A percentile compares a stretch with the other conserved stretches of the same genome.
These are phyloP conservation scores for Perca flavescens DNA, from an alignment of 2,113 vertebrate species.

Conservation along the genomic window DNA sequence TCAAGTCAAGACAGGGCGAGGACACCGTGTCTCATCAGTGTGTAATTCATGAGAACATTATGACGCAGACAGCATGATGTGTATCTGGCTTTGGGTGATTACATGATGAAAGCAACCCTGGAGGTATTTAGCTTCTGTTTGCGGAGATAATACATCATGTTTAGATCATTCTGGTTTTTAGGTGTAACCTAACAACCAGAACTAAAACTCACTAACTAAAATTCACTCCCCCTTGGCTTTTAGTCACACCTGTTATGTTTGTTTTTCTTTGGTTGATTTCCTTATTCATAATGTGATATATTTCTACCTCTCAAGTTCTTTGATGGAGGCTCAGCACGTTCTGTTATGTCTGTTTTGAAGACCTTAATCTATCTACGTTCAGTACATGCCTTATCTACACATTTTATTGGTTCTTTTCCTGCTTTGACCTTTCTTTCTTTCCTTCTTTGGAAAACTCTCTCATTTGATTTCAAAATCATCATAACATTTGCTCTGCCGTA, in stretches of 20 bases:
- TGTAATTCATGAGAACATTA: constrained; percentile 11
- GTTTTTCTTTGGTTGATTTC: neutral
- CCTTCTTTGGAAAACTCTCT: neutral
- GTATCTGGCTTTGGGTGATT: neutral
- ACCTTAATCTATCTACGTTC: neutral
- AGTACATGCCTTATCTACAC: neutral
- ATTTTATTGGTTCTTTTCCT: neutral
- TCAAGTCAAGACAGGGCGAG: neutral
- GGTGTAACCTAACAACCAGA: neutral
- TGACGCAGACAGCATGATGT: constrained; percentile 8
- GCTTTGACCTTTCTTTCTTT: neutral
- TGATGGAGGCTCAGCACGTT: too few species aligned
- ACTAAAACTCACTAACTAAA: too few species aligned
- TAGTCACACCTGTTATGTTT: neutral
- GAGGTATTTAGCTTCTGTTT: neutral
- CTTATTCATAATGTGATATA: neutral
- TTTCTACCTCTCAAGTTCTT: neutral
- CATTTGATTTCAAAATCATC: constrained; percentile 2
- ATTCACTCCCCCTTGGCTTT: neutral
- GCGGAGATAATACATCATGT: too few species aligned
- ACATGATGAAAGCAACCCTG: neutral
- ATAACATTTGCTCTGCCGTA: neutral
- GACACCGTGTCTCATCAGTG: neutral
- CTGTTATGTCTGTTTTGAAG: neutral
- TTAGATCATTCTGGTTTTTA: constrained; percentile 1